A percentile compares a stretch with the other conserved stretches of the same genome.
Evolutionary conservation across 2,888 invertebrate genomes (phyloP).

Genomic region (Dolomedes plantarius): DNA sequence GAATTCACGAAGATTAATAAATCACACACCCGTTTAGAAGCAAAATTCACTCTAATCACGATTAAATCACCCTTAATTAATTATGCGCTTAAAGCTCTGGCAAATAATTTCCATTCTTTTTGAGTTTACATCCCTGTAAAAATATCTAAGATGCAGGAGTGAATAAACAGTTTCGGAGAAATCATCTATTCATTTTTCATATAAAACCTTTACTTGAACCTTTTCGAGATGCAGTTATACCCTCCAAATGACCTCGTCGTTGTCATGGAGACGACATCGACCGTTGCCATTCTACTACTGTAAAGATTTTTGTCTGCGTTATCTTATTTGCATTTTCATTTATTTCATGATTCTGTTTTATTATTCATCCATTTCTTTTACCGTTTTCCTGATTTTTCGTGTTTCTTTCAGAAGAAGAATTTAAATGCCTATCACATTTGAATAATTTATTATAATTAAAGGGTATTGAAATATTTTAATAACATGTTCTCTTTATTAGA

Average conservation of each 20-base stretch:
- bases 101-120: too few relatives aligned
- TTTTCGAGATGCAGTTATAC: conserved; percentile 29
- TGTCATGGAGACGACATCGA: conserved; percentile 57
- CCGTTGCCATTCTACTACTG: conserved; percentile 37
- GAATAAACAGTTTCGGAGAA: neutral
- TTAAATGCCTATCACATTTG: conserved; percentile 11
- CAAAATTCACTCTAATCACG: too few relatives aligned
- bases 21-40: too few relatives aligned
- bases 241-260: conserved; percentile 56
- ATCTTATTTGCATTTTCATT: conserved; percentile 63
- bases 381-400: conserved; percentile 5
- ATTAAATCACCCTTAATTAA: too few relatives aligned
- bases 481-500: neutral
- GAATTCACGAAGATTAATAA: too few relatives aligned
- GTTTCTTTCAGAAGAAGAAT: neutral
- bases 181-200: neutral
- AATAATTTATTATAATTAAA: conserved; percentile 6
- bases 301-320: conserved; percentile 41
- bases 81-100: too few relatives aligned
- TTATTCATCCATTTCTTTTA: conserved; percentile 34
- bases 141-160: too few relatives aligned
- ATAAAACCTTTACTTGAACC: conserved; percentile 1
- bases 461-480: neutral
- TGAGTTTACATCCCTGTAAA: too few relatives aligned
- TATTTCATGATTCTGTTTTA: conserved; percentile 56